Base-by-base conservation (phyloP, 1,140 invertebrate genomes). In the Plodia interpunctella region DNA sequence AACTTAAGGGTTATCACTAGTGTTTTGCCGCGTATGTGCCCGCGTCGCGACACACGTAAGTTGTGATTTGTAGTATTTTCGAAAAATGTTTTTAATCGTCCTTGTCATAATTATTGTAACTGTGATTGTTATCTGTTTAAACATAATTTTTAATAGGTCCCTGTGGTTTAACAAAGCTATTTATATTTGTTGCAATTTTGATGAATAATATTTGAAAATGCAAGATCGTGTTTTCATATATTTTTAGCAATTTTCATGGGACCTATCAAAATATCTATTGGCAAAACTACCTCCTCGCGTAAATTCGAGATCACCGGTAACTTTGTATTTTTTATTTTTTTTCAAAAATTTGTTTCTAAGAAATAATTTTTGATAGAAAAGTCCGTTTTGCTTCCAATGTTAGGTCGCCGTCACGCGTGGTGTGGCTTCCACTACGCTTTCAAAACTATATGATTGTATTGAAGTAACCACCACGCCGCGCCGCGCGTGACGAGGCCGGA, bases 41-140 rank as follows among this genome's bases (percentile, higher is more conserved):
- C 73, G 60, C 76, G 78, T 72, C 63, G 76, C 78, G 69, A 79
- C 78, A 77, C 78, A 71, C 77, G 72, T 81, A 77, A 70, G 70
- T 84, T 86, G 77, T 84, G 78, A 85, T 75, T 78, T 73, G 74
- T 80, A 76, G 74, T 80, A 65, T 85, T 83, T 87, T 85, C 63
- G 74, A 85, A 65, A 76, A 67, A 64, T 72, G 63, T 83, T 83
- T n/a, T 82, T 78, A 61, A 78, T 67, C 69, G 61, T 73, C 63
- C 65, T 69, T 75, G 66, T 77, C 63, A 70, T 70, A 68, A 64
- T 65, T 68, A 62, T 60, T 62, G 59, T 69, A 74, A 70, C 78
- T 79, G 73, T 79, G 72, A 79, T 81, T 74, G 72, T 73, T 74
- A 72, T 67, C 60, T 58, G 55, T 53, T 60, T 5, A 20, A n/a